Evolutionary conservation across 2,888 invertebrate species (phyloP), one percentile per base, ranked within the genome.

Genomic region (Agonopterix arenella): DNA sequence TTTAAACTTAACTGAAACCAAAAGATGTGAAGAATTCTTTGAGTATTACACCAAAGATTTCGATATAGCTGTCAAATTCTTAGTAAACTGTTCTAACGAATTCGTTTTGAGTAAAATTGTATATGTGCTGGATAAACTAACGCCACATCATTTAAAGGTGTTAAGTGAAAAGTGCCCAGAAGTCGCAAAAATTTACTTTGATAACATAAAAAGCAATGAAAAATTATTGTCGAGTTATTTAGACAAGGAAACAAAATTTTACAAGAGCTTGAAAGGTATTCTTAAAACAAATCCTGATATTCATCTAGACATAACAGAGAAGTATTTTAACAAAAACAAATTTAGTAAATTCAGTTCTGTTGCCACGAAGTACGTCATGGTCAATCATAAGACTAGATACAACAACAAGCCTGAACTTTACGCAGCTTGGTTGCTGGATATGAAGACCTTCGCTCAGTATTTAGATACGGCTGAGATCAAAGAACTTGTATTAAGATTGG

Each of bases 11-110:
- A 64, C 66, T 55, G 72, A 80, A 40, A 38, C 64, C 5, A 8
- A 53, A 11, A 64, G 69, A 51, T 78, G 76, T 52, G 56, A 68
- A 52, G 56, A 66, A 45, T 83, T 84, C 58, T 84, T 78, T 54
- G 52, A 64, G 47, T 68, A 73, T 57, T 80, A 80, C 54, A 65
- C 60, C 0, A 58, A 51, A 10, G 54, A 72, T 47, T 67, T 68
- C 8, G 55, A 68, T 41, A 60, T 61, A 11, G 74, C 75, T 1
- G 49, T 78, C 0, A 73, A 76, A 51, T 80, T 77, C 51, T 59
- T 81, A 0, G 53, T 56, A 52, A 64, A 68, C 41, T 80, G 80
- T 55, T 54, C 65, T 11, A 47, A 62, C n/a, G 67, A 70, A 16
- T 71, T 70, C 46, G 69, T 82, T 18, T 36, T 57, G 3, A 52